Conservation (phyloP, 2,113 vertebrate species). For the Ameiurus melas region DNA sequence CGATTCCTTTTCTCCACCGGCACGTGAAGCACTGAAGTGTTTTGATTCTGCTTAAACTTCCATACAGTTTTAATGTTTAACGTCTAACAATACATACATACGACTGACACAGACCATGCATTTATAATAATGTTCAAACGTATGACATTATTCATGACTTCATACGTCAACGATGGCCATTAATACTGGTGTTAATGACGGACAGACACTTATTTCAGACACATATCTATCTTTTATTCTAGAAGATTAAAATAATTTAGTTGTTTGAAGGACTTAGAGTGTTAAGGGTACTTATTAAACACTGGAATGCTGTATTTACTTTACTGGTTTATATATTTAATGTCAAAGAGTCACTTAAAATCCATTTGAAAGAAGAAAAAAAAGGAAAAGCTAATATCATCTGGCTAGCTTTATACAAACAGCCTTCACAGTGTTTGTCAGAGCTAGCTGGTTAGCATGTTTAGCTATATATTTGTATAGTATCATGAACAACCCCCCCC, state of each 20-base stretch:
- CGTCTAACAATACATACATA: too few species aligned
- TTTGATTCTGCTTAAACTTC: neutral
- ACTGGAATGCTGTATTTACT: neutral
- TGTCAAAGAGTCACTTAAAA: neutral
- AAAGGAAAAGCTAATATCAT: neutral
- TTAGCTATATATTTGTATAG: neutral
- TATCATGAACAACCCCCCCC: neutral
- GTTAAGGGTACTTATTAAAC: neutral
- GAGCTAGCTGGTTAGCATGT: too few species aligned
- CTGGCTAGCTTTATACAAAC: neutral
- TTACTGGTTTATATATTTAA: neutral
- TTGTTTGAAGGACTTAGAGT: neutral
- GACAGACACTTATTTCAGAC: neutral
- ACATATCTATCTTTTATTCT: neutral
- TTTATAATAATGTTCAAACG: neutral
- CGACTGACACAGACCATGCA: neutral
- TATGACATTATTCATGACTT: neutral
- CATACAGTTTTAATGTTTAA: neutral
- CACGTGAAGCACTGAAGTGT: neutral
- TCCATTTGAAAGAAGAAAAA: neutral
- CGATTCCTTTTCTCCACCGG: neutral
- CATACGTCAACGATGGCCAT: too few species aligned
- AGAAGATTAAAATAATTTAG: neutral
- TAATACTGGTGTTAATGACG: neutral
- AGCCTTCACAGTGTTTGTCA: too few species aligned